Evolutionary conservation across 2,113 vertebrate genomes (phyloP).

Genomic region (Osmerus eperlanus): DNA sequence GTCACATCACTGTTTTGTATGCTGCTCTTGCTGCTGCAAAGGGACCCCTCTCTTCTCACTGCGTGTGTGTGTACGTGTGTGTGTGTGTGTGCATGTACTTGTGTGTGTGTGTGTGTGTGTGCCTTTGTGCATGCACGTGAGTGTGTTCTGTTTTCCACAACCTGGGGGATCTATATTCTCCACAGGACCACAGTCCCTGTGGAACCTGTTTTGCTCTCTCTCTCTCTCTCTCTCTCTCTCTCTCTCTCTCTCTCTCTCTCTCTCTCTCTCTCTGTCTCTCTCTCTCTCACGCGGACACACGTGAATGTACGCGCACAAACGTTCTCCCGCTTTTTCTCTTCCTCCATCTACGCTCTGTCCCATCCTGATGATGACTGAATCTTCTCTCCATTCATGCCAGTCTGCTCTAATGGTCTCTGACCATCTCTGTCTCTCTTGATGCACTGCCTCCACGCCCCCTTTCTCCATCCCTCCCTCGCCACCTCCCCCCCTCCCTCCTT

Average conservation of each 20-base stretch:
- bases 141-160: neutral
- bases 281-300: neutral
- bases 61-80: neutral
- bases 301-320: too few species aligned
- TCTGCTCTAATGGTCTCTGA: neutral
- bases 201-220: neutral
- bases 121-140: neutral
- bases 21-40: too few species aligned
- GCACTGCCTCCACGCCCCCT: neutral
- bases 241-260: conserved; percentile 16
- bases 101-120: neutral
- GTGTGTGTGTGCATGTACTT: neutral
- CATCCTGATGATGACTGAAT: neutral
- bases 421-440: neutral
- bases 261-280: conserved; percentile 12
- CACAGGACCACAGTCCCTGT: neutral
- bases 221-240: conserved; percentile 5
- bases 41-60: neutral
- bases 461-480: too few species aligned
- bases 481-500: neutral
- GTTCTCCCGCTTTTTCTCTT: too few species aligned
- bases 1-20: too few species aligned
- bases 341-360: too few species aligned
- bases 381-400: neutral
- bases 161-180: neutral